phyloP scores from a whole-genome alignment of 1,140 invertebrate genomes.

The Hyphantria cunea region DNA sequence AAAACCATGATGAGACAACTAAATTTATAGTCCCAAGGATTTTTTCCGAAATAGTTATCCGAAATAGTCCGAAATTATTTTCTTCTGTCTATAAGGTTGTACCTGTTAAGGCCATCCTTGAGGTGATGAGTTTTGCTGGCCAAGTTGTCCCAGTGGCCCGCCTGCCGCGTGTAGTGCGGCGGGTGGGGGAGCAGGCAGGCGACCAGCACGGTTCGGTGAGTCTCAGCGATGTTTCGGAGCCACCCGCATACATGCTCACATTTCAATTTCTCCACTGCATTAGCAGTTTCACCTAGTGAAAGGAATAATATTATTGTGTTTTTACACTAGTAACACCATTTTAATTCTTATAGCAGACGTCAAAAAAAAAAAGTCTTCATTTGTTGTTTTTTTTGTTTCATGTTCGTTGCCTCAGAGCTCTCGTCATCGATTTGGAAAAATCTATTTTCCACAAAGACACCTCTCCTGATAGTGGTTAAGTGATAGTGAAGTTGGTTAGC shows the following conservation, averaged over 20 bases:
- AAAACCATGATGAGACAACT: too few species aligned
- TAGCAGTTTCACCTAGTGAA: constrained; percentile 90
- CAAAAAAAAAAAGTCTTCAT: too few species aligned
- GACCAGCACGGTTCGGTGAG: constrained; percentile 93
- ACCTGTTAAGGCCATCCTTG: constrained; percentile 88
- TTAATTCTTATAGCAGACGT: too few species aligned
- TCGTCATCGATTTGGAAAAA: too few species aligned
- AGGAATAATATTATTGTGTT: neutral
- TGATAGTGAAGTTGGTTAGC: too few species aligned
- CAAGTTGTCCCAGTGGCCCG: constrained; percentile 97
- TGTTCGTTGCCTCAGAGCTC: too few species aligned
- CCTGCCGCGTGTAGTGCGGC: constrained; percentile 94
- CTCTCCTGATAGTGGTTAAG: too few species aligned
- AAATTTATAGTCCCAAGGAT: too few species aligned
- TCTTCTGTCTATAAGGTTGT: neutral
- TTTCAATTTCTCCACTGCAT: constrained; percentile 95
- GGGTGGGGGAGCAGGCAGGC: constrained; percentile 93
- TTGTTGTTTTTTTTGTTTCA: too few species aligned
- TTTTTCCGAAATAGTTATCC: too few species aligned
- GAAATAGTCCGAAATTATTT: neutral
- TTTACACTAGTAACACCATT: too few species aligned
- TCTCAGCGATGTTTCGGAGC: constrained; percentile 92
- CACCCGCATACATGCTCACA: constrained; percentile 96
- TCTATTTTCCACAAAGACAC: too few species aligned
- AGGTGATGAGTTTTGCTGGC: constrained; percentile 95